phyloP scores from a whole-genome alignment of 2,888 invertebrate genomes.

The Seira ritae region DNA sequence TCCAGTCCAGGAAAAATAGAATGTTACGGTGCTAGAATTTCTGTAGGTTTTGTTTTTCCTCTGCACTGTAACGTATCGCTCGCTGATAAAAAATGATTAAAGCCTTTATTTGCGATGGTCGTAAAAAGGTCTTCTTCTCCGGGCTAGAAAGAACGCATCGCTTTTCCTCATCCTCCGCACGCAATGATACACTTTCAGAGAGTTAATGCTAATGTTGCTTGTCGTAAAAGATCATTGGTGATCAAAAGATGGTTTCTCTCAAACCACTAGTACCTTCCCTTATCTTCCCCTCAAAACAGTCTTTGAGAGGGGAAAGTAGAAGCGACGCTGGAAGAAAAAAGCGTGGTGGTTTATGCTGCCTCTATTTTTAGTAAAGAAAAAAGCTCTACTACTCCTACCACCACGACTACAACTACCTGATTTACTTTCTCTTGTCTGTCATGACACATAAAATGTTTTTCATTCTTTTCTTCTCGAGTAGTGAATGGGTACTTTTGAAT shows the following conservation, averaged over 20 bases:
- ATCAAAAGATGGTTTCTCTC: constrained; percentile 22
- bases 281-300: neutral
- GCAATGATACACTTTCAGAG: neutral
- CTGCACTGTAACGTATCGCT: neutral
- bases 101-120: neutral
- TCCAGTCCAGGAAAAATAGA: neutral
- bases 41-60: neutral
- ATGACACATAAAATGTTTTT: constrained; percentile 40
- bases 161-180: neutral
- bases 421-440: constrained; percentile 43
- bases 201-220: constrained; percentile 19
- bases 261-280: neutral
- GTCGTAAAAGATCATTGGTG: constrained; percentile 39
- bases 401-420: constrained; percentile 21
- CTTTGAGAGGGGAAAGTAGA: neutral
- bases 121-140: neutral
- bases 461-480: constrained; percentile 28
- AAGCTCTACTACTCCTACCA: neutral
- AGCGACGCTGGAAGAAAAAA: constrained; percentile 14
- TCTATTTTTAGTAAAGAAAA: neutral
- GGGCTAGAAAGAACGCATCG: neutral
- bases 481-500: constrained; percentile 47
- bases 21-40: neutral
- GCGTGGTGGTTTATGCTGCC: neutral
- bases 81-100: constrained; percentile 13